phyloP scores from a whole-genome alignment of 2,113 vertebrate genomes.

The Colius striatus region DNA sequence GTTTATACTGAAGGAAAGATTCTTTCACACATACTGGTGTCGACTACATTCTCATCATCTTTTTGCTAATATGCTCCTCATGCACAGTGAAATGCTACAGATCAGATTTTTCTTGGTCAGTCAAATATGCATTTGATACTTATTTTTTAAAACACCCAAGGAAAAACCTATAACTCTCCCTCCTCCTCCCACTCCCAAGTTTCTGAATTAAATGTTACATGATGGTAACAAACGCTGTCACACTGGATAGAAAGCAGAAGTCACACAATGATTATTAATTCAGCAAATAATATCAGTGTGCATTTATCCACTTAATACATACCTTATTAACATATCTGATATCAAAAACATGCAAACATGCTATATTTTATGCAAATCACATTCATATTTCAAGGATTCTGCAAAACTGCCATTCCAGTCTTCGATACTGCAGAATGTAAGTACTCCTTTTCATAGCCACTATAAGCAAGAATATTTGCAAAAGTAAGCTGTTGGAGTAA shows the following conservation, averaged over 20 bases:
- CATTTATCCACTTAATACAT: conserved; percentile 9
- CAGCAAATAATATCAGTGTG: background rate
- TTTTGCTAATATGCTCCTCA: background rate
- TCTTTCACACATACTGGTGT: background rate
- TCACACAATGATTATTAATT: background rate
- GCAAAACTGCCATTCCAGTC: background rate
- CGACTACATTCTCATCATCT: background rate
- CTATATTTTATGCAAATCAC: conserved; percentile 1
- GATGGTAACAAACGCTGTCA: background rate
- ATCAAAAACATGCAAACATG: background rate
- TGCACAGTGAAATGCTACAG: background rate
- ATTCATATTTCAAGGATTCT: background rate
- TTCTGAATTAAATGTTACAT: background rate
- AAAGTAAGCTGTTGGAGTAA: background rate
- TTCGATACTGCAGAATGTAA: background rate
- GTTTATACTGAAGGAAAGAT: background rate
- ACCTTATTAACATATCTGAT: conserved; percentile 26
- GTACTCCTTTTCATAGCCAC: background rate
- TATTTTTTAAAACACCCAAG: background rate
- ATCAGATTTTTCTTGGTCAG: background rate
- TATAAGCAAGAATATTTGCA: background rate
- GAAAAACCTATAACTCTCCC: background rate
- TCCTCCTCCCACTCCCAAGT: background rate
- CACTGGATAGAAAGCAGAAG: background rate
- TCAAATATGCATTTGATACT: background rate